Evolutionary conservation across 64 coral and sea anemone species (phyloP), one percentile per base, ranked within the genome.

Genomic region (Stichodactyla mertensii): DNA sequence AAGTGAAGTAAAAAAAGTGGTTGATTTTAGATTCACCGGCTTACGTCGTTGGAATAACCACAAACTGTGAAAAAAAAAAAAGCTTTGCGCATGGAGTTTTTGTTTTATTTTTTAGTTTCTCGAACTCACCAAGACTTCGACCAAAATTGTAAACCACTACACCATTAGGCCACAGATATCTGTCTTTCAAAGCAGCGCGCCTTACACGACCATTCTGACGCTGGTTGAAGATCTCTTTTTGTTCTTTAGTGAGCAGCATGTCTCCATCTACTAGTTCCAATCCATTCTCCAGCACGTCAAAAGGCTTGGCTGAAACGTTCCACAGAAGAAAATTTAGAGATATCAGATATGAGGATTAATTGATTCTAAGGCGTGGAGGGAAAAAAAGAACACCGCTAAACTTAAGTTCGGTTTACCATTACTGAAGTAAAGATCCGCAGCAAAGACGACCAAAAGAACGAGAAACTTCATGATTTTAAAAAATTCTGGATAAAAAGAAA

Each of bases 151-250:
- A 85, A 23, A 52, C 1, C n/a, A 85, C 28, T 59, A 55, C 60
- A n/a, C 83, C 83, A 1, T 85, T 57, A 12, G 83, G 83, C 83
- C 83, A 85, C 19, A 85, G 83, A 36, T 61, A 85, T 36, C 56
- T 52, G 18, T 85, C 83, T 20, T 61, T 84, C 23, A 84, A 57
- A 52, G 83, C 55, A 85, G 83, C 83, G 18, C 83, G 83, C 61
- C 83, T 57, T 4, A 85, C 55, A 3, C 83, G 83, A 28, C 83
- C 55, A 58, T 61, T 61, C 51, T 85, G 83, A 24, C 15, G 54
- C 56, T 57, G 51, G 10, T 27, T 22, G 15, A 55, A 85, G n/a
- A 51, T 8, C 53, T 85, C 56, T 31, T 85, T 85, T 36, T 85
- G 83, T 19, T 62, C 83, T 23, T 85, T 85, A 8, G 83, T 85